phyloP scores from a whole-genome alignment of 1,140 invertebrate species.

The Patella vulgata region DNA sequence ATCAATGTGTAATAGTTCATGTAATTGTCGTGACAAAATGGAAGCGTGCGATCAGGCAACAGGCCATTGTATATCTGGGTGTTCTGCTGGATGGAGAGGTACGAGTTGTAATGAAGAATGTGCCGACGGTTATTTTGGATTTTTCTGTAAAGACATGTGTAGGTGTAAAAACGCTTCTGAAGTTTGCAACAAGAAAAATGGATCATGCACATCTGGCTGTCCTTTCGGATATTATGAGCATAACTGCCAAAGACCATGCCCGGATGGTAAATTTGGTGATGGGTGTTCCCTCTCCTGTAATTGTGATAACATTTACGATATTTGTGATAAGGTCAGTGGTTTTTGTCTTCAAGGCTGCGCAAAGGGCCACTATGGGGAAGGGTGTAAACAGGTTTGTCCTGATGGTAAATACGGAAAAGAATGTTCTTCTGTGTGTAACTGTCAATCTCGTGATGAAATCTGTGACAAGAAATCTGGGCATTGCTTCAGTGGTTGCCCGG shows the following conservation, averaged over 20 bases:
- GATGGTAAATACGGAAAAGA: no score
- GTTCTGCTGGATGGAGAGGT: conserved; percentile 52
- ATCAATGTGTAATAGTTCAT: conserved; percentile 50
- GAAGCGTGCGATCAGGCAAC: conserved; percentile 50
- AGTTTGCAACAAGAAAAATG: no score
- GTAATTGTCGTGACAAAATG: conserved; percentile 39
- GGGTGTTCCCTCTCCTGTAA: conserved; percentile 50
- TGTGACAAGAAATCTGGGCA: no score
- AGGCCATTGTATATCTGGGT: conserved; percentile 45
- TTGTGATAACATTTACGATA: conserved; percentile 35
- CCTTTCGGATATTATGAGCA: no score
- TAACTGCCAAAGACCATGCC: conserved; percentile 30
- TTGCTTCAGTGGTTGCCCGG: no score
- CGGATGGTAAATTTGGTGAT: conserved; percentile 53
- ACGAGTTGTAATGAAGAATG: conserved; percentile 54
- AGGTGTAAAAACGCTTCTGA: conserved; percentile 13
- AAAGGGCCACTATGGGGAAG: conserved; percentile 53
- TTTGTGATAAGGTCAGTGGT: conserved; percentile 53
- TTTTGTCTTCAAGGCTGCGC: conserved; percentile 45
- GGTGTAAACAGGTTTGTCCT: conserved; percentile 50
- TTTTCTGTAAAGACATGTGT: no score
- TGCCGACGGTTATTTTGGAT: no score
- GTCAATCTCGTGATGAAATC: no score
- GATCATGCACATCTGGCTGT: no score
- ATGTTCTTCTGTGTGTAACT: no score